Percentiles rank a stretch among this genome's conserved stretches.
Conservation (phyloP, 1,140 invertebrate species). For the Dendrolimus punctatus region DNA sequence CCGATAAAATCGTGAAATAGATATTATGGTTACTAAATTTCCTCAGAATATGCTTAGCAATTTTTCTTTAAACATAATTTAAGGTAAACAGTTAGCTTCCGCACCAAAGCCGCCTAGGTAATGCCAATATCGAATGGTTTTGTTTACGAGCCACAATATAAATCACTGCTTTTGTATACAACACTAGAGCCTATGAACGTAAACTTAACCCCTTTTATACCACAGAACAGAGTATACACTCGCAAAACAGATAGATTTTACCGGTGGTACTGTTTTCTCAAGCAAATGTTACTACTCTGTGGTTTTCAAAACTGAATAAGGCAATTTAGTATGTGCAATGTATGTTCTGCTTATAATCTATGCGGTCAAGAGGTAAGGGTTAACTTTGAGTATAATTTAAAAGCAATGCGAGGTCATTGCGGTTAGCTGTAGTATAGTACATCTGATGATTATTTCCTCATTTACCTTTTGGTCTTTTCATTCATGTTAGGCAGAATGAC, state of each 20-base stretch:
- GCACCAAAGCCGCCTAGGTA: constrained; percentile 26
- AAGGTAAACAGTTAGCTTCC: constrained; percentile 48
- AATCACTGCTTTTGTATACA: constrained; percentile 41
- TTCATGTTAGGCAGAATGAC: not conserved
- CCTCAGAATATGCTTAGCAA: not conserved
- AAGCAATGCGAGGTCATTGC: constrained; percentile 5
- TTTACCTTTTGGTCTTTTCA: not conserved
- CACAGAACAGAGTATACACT: constrained; percentile 24
- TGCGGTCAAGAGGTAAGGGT: constrained; percentile 10
- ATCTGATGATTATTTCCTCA: not conserved
- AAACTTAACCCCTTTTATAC: constrained; percentile 26
- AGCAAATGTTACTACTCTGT: constrained; percentile 10
- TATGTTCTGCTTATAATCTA: constrained; percentile 9
- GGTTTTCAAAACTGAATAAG: constrained; percentile 11
- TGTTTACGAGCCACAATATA: constrained; percentile 61
- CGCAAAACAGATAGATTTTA: not conserved
- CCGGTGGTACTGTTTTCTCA: constrained; percentile 5
- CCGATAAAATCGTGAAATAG: too few relatives aligned
- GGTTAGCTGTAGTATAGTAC: not conserved
- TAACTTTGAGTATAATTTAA: constrained; percentile 10
- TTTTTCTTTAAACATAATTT: constrained; percentile 33
- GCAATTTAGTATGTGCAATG: constrained; percentile 6
- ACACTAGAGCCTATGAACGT: constrained; percentile 35
- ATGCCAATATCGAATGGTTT: constrained; percentile 40
- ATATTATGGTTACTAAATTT: too few relatives aligned